Evolutionary conservation across 1,140 invertebrate genomes (phyloP), one percentile per base, ranked within the genome.

Genomic region (Aporrectodea caliginosa): DNA sequence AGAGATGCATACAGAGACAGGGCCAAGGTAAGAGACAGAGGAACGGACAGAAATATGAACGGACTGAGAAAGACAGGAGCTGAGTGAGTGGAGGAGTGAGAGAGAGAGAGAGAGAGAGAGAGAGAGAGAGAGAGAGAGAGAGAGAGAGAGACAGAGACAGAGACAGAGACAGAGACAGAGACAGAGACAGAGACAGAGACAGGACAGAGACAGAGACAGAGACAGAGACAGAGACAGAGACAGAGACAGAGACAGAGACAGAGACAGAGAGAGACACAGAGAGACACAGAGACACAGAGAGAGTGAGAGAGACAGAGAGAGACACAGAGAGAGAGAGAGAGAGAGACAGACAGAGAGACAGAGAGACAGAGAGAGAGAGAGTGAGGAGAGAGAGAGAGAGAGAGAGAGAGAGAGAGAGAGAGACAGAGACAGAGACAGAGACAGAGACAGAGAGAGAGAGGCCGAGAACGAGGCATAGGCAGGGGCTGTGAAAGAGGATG

Each of bases 91-190:
- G 27, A 27, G 32, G 34, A 75, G n/a, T 12, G 29, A 75, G 34
- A 75, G 34, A 35, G 27, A 75, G 74, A 75, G 34, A 75, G 34
- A 75, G 27, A 32, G 27, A 35, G 34, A 35, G 34, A 35, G 27
- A 75, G 34, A 35, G 32, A 75, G 27, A 30, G 34, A 75, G 27
- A 35, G 74, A 75, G 34, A 30, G 74, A 68, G 27, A 75, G 29
- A 75, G 33, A 30, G 74, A 75, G 29, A 75, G 74, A 75, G 34
- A 75, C 6, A 75, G 74, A 75, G 74, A 75, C 6, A 75, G 74
- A 35, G 74, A 75, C 6, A 75, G 29, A 30, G 34, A 75, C 6
- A 35, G 34, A 35, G 29, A 35, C 6, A 75, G 43, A 58, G 43
- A 58, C 6, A 58, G 43, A 58, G 43, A 22, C 43, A 58, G 6